phyloP scores from a whole-genome alignment of 2,888 invertebrate species.

The Stenotaenia linearis region DNA sequence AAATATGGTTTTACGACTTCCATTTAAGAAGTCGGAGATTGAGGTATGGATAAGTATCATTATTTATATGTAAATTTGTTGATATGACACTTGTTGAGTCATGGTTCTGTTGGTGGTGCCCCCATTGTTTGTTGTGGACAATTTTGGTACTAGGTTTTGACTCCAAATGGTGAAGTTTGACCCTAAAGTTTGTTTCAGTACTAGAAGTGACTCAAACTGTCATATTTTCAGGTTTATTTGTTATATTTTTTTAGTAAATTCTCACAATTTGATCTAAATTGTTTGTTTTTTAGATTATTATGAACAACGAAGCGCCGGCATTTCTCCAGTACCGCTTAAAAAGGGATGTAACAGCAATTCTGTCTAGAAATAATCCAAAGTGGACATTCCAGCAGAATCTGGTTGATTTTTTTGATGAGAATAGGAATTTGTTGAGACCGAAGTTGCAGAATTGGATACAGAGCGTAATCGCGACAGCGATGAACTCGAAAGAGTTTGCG shows the following conservation, averaged over 20 bases:
- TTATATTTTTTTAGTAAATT: not conserved
- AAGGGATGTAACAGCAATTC: not conserved
- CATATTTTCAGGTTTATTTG: not conserved
- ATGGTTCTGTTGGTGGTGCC: too few species aligned
- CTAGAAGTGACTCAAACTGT: too few species aligned
- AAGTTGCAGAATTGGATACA: conserved; percentile 35
- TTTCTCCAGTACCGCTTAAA: not conserved
- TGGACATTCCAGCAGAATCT: not conserved
- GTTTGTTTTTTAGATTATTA: too few species aligned
- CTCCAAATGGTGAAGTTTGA: too few species aligned
- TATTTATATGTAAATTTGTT: too few species aligned
- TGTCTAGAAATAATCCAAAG: not conserved
- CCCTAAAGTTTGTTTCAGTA: too few species aligned
- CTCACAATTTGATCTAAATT: too few species aligned
- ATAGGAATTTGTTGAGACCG: conserved; percentile 33
- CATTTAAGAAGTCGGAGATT: conserved; percentile 35
- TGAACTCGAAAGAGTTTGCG: not conserved
- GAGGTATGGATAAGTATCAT: too few species aligned
- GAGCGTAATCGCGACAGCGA: conserved; percentile 35
- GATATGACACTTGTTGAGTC: too few species aligned
- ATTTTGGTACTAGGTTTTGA: too few species aligned
- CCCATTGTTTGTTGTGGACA: too few species aligned
- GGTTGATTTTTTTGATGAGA: conserved; percentile 28
- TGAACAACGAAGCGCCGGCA: not conserved
- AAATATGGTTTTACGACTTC: conserved; percentile 37